Percentiles rank a stretch among this genome's conserved stretches.
Conservation (phyloP, 2,888 invertebrate genomes). For the Drosophila prostipennis region DNA sequence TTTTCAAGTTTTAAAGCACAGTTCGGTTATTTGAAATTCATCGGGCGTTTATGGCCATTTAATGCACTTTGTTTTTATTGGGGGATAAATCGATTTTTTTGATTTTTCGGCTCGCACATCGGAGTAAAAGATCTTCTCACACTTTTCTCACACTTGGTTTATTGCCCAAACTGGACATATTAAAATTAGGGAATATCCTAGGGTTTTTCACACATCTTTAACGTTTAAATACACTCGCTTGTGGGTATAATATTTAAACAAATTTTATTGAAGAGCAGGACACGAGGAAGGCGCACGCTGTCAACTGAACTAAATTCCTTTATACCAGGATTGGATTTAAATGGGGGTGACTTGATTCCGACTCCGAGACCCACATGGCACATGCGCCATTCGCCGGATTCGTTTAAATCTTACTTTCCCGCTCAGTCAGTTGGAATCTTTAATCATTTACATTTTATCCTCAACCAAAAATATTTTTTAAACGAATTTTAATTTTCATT, state of each 20-base stretch:
- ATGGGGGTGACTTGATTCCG: constrained; percentile 50
- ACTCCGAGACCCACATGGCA: constrained; percentile 20
- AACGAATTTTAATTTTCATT: no score
- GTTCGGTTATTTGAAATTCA: constrained; percentile 13
- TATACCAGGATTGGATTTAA: constrained; percentile 39
- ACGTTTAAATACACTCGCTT: constrained; percentile 15
- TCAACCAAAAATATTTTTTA: no score
- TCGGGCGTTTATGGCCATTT: constrained; percentile 31
- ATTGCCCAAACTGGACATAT: constrained; percentile 30
- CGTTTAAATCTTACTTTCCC: constrained; percentile 30
- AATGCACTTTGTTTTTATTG: constrained; percentile 73
- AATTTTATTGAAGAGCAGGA: constrained; percentile 44
- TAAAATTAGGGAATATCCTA: constrained; percentile 4
- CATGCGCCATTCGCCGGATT: constrained; percentile 51
- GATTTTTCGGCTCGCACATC: constrained; percentile 50
- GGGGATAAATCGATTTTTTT: constrained; percentile 73
- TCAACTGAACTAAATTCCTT: constrained; percentile 77
- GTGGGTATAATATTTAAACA: constrained; percentile 30
- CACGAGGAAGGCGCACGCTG: constrained; percentile 72
- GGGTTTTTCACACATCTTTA: constrained; percentile 7
- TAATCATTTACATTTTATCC: background rate
- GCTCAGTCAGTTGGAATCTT: constrained; percentile 15
- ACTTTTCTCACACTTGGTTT: constrained; percentile 7
- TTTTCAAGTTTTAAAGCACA: background rate
- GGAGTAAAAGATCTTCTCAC: constrained; percentile 20